Base-by-base conservation (phyloP, 2,888 invertebrate genomes). In the Habrosyne pyritoides region DNA sequence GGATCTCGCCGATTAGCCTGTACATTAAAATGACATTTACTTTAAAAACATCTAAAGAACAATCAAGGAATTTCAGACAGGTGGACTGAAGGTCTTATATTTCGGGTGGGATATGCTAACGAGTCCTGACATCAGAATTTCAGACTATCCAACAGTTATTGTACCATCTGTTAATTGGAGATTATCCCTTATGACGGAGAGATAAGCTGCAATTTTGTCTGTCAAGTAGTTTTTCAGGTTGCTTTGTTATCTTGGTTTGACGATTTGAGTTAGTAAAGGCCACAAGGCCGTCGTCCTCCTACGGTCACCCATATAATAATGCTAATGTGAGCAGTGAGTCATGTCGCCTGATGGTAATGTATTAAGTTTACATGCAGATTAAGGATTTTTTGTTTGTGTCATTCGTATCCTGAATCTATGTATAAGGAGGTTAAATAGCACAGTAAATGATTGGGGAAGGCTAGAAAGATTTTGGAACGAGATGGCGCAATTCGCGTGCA, bases 221-320 rank as follows among this genome's bases (percentile, higher is more conserved):
- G 10, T 6, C 18, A 53, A 42, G 28, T n/a, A 10, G 18, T 42
- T 50, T 12, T 5, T 18, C 5, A 10, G 28, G 10, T n/a, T 24
- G 12, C 8, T 12, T 5, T 26, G n/a, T 33, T 33, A 26, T 8
- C 2, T 22, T 55, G 47, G 49, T n/a, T 22, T 59, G 55, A 51
- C 52, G 51, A 52, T 42, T 51, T 54, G 58, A 58, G 57, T 66
- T 67, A 57, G 66, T 64, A 56, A 52, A 63, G 60, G 54, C 58
- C 52, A 69, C 88, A 88, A 89, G 89, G 89, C 75, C 81, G 63
- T 62, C 87, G 67, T 66, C 87, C 81, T 83, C 89, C 88, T 81
- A 89, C 89, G 66, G 75, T 63, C 62, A 65, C 64, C 84, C 85
- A 84, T 81, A 83, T 75, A 71, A 73, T 66, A 73, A 84, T 84